A percentile compares a stretch with the other conserved stretches of the same genome.
Evolutionary conservation across 2,113 vertebrate species (phyloP).

Genomic region (Progne subis): DNA sequence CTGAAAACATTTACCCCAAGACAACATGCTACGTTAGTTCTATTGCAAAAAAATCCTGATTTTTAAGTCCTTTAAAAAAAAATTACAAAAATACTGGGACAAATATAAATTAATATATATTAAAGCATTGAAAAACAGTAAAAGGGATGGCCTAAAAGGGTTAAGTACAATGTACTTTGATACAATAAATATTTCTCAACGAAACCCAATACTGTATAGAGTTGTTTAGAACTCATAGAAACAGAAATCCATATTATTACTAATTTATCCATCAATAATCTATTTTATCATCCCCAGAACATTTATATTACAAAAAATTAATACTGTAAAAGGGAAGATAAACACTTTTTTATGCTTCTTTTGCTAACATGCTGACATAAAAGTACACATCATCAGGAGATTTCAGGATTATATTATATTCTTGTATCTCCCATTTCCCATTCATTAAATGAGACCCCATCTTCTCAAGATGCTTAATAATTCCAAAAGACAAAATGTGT

Average conservation of each 20-base stretch:
- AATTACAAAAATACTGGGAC: conserved; percentile 97
- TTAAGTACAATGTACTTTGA: conserved; percentile 95
- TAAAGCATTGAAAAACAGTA: conserved; percentile 94
- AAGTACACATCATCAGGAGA: conserved; percentile 62
- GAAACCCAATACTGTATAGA: conserved; percentile 87
- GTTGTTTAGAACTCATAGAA: conserved; percentile 81
- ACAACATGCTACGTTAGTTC: conserved; percentile 92
- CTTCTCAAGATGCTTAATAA: conserved; percentile 45
- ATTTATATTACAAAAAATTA: conserved; percentile 89
- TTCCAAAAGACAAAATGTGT: conserved; percentile 39
- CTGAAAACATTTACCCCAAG: conserved; percentile 78
- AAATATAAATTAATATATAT: conserved; percentile 99
- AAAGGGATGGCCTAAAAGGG: conserved; percentile 87
- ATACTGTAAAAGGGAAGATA: conserved; percentile 87
- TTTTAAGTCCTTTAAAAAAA: conserved; percentile 81
- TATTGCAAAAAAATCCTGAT: conserved; percentile 83
- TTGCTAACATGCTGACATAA: conserved; percentile 74
- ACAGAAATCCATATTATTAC: conserved; percentile 85
- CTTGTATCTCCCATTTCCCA: conserved; percentile 39
- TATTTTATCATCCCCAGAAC: conserved; percentile 81
- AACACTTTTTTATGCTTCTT: conserved; percentile 79
- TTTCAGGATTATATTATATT: conserved; percentile 59
- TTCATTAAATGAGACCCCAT: conserved; percentile 32
- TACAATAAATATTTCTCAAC: conserved; percentile 99
- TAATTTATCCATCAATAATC: conserved; percentile 87